Conservation (phyloP, 2,888 invertebrate species). For the Leucozona laternaria region DNA sequence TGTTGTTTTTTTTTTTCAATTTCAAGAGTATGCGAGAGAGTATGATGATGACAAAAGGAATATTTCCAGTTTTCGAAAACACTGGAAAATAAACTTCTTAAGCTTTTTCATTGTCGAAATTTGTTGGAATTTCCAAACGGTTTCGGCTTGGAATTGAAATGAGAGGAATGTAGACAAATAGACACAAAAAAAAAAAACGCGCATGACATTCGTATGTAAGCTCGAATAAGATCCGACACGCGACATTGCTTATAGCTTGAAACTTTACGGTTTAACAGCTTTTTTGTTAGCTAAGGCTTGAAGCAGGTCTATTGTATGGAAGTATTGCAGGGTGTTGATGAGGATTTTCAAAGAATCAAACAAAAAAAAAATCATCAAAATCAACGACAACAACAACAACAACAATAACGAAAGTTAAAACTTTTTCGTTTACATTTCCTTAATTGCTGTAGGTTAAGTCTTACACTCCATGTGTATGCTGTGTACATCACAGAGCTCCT, state of each 20-base stretch:
- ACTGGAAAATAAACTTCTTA: constrained; percentile 60
- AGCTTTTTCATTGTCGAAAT: constrained; percentile 71
- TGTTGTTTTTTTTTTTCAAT: constrained; percentile 27
- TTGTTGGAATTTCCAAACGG: constrained; percentile 52
- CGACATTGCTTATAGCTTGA: constrained; percentile 48
- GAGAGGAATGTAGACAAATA: constrained; percentile 14
- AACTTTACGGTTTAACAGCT: constrained; percentile 73
- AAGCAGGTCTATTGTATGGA: constrained; percentile 20
- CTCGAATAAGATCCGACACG: constrained; percentile 59
- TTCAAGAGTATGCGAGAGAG: constrained; percentile 35
- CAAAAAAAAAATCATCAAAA: constrained; percentile 31
- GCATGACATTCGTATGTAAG: constrained; percentile 65
- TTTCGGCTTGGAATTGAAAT: constrained; percentile 21
- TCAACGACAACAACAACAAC: neutral
- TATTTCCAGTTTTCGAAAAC: constrained; percentile 62
- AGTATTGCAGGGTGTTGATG: constrained; percentile 24
- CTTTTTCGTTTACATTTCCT: constrained; percentile 54
- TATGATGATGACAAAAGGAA: constrained; percentile 26
- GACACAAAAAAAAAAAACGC: constrained; percentile 31
- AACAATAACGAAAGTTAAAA: constrained; percentile 26
- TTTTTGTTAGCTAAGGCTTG: constrained; percentile 71
- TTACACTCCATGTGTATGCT: constrained; percentile 46
- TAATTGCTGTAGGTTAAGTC: constrained; percentile 69
- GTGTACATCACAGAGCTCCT: constrained; percentile 48
- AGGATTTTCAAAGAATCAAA: constrained; percentile 39